Evolutionary conservation across 2,888 invertebrate species (phyloP).

Genomic region (Andrena bicolor): DNA sequence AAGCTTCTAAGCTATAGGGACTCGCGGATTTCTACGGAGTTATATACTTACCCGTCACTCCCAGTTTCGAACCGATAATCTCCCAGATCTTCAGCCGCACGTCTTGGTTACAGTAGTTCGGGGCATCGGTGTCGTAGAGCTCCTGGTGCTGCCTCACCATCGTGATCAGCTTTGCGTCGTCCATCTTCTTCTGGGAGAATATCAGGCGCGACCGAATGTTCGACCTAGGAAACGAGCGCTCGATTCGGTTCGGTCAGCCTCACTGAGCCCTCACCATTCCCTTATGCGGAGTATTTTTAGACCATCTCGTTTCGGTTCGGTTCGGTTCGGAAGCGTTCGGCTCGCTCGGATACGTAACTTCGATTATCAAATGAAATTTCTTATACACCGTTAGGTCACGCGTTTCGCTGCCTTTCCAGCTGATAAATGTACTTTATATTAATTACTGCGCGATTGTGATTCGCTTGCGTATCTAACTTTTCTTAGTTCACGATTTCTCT

Average conservation of each 20-base stretch:
- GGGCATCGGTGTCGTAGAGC: neutral
- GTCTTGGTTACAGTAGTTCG: neutral
- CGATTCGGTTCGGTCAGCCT: conserved; percentile 13
- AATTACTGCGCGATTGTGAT: no score
- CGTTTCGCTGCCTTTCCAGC: no score
- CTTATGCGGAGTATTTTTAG: conserved; percentile 12
- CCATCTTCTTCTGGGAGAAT: conserved; percentile 2
- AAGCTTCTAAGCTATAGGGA: neutral
- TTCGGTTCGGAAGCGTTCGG: conserved; percentile 13
- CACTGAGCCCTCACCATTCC: neutral
- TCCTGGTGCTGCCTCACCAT: neutral
- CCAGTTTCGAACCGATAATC: neutral
- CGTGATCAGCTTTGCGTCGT: conserved; percentile 1
- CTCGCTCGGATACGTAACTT: conserved; percentile 9
- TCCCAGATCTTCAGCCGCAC: conserved; percentile 7
- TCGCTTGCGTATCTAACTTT: no score
- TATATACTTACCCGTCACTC: neutral
- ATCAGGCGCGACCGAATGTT: neutral
- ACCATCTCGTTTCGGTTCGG: neutral
- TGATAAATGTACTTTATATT: no score
- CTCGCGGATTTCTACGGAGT: no score
- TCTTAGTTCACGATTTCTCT: no score
- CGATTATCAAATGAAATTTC: conserved; percentile 1
- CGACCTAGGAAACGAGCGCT: neutral
- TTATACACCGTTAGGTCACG: no score